Percentiles rank a stretch among this genome's conserved stretches.
Conservation (phyloP, 2,888 invertebrate genomes). For the Nomada lathburiana region DNA sequence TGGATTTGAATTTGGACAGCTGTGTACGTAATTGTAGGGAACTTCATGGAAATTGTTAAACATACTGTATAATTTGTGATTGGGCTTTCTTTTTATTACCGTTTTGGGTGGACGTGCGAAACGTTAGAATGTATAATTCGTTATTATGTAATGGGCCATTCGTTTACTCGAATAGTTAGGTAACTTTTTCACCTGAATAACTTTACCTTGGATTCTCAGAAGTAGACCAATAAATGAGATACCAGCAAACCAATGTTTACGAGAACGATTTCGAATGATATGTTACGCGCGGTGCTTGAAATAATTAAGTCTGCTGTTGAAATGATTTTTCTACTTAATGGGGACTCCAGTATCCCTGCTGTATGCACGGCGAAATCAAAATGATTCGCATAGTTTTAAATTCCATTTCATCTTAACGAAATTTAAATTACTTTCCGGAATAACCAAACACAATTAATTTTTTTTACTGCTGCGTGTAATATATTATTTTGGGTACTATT, state of each 20-base stretch:
- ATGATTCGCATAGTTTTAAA: neutral
- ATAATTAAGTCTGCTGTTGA: neutral
- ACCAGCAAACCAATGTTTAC: neutral
- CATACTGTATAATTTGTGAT: too few species aligned
- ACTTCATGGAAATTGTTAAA: too few species aligned
- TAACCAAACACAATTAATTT: too few species aligned
- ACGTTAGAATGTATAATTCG: neutral
- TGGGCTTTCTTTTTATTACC: neutral
- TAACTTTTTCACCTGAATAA: constrained; percentile 7
- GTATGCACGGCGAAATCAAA: neutral
- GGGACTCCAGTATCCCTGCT: neutral
- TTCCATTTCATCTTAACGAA: too few species aligned
- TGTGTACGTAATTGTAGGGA: too few species aligned
- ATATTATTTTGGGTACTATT: too few species aligned
- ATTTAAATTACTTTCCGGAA: too few species aligned
- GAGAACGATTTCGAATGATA: neutral
- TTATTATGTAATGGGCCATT: neutral
- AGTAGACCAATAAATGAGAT: constrained; percentile 7
- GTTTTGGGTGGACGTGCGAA: neutral
- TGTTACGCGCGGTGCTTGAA: neutral
- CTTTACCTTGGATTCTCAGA: constrained; percentile 6
- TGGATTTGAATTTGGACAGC: neutral
- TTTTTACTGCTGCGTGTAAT: too few species aligned
- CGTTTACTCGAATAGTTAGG: neutral
- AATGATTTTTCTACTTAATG: neutral